phyloP scores from a whole-genome alignment of 2,797 vertebrate genomes.

The Channa striata region DNA sequence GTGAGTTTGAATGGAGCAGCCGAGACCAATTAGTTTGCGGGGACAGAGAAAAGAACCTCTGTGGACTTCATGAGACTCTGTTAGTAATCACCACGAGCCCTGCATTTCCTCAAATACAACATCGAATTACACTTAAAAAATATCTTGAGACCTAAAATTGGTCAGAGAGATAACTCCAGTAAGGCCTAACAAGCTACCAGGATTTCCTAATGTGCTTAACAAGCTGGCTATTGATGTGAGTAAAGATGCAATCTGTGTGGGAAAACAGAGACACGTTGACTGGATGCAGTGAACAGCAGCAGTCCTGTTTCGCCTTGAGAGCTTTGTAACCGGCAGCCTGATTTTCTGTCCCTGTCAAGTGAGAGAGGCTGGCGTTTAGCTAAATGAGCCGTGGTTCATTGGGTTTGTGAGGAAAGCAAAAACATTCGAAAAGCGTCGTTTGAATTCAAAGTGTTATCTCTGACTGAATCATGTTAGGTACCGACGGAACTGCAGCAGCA shows the following conservation, averaged over 20 bases:
- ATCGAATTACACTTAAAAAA: constrained; percentile 40
- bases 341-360: constrained; percentile 24
- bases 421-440: neutral
- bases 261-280: constrained; percentile 42
- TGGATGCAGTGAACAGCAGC: constrained; percentile 25
- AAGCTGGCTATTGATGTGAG: constrained; percentile 36
- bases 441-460: constrained; percentile 7
- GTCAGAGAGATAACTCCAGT: constrained; percentile 19
- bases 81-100: constrained; percentile 30
- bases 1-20: constrained; percentile 62
- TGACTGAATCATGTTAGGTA: constrained; percentile 1
- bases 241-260: constrained; percentile 40
- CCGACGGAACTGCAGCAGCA: neutral
- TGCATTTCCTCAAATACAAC: constrained; percentile 39
- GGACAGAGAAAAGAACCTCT: constrained; percentile 54
- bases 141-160: constrained; percentile 24
- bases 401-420: constrained; percentile 9
- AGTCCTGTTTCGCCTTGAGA: constrained; percentile 22
- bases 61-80: constrained; percentile 42
- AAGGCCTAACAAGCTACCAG: constrained; percentile 7
- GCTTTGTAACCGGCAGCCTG: constrained; percentile 4
- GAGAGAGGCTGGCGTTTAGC: constrained; percentile 12
- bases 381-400: constrained; percentile 45
- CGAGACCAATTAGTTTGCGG: constrained; percentile 65
- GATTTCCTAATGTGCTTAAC: constrained; percentile 30